phyloP scores from a whole-genome alignment of 2,113 vertebrate species.

The Lycaon pictus region DNA sequence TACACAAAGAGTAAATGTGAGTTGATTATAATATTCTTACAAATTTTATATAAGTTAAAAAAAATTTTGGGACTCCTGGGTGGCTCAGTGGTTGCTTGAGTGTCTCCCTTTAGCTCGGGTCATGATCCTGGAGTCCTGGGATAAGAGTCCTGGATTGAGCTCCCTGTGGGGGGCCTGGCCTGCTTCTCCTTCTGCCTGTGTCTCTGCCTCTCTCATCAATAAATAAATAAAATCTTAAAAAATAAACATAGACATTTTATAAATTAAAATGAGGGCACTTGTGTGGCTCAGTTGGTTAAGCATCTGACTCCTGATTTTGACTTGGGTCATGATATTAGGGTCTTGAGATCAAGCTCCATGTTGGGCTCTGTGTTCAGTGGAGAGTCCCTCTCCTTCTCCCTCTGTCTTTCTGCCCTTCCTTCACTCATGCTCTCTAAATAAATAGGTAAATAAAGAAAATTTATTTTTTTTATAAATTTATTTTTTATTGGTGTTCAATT shows the following conservation, averaged over 20 bases:
- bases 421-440: not conserved
- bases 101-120: not conserved
- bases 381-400: not conserved
- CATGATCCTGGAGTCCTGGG: not conserved
- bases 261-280: not conserved
- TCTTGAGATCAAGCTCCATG: not conserved
- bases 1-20: not conserved
- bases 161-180: no score
- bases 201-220: not conserved
- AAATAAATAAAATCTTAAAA: not conserved
- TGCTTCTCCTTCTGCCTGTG: not conserved
- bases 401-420: not conserved
- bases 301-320: no score
- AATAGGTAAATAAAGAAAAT: not conserved
- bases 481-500: no score
- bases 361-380: not conserved
- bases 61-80: no score
- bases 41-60: not conserved
- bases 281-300: no score
- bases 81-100: not conserved
- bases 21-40: not conserved
- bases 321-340: no score
- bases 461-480: no score
- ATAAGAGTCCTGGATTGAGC: no score
- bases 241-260: not conserved